Evolutionary conservation across 2,888 invertebrate genomes (phyloP).

Genomic region (Itoplectis maculator): DNA sequence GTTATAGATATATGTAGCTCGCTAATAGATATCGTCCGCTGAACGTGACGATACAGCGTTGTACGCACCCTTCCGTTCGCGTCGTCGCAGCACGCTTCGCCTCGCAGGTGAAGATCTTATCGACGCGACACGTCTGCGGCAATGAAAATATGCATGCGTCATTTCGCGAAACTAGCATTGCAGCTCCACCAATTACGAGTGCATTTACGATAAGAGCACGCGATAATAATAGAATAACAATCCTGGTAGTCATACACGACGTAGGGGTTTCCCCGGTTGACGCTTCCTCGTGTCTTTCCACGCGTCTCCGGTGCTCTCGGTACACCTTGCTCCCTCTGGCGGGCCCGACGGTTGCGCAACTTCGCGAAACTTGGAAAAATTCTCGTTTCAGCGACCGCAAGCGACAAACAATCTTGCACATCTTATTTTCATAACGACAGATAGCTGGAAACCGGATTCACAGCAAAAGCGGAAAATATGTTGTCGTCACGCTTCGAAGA

Average conservation of each 20-base stretch:
- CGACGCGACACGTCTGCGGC: constrained; percentile 32
- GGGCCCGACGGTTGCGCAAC: constrained; percentile 51
- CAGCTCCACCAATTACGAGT: constrained; percentile 51
- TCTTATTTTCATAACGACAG: constrained; percentile 36
- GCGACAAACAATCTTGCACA: constrained; percentile 11
- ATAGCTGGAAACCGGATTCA: constrained; percentile 7
- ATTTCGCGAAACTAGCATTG: constrained; percentile 56
- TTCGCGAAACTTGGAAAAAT: constrained; percentile 23
- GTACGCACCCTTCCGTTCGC: background rate
- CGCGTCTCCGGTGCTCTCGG: background rate
- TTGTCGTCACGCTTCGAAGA: constrained; percentile 70
- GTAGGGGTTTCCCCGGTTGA: constrained; percentile 50
- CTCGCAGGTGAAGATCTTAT: constrained; percentile 46
- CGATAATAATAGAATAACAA: constrained; percentile 53
- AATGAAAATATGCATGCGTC: constrained; percentile 54
- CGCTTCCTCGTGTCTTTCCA: constrained; percentile 6
- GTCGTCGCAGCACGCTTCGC: constrained; percentile 25
- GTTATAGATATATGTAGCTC: background rate
- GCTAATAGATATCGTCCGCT: background rate
- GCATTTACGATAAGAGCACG: constrained; percentile 57
- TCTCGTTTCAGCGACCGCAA: background rate
- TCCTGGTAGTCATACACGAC: constrained; percentile 61
- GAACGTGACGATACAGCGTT: background rate
- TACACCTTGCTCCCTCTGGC: constrained; percentile 23
- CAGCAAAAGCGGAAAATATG: constrained; percentile 62